Percentiles rank a stretch among this genome's conserved stretches.
Conservation (phyloP, 2,888 invertebrate species). For the Stomorhina lunata region DNA sequence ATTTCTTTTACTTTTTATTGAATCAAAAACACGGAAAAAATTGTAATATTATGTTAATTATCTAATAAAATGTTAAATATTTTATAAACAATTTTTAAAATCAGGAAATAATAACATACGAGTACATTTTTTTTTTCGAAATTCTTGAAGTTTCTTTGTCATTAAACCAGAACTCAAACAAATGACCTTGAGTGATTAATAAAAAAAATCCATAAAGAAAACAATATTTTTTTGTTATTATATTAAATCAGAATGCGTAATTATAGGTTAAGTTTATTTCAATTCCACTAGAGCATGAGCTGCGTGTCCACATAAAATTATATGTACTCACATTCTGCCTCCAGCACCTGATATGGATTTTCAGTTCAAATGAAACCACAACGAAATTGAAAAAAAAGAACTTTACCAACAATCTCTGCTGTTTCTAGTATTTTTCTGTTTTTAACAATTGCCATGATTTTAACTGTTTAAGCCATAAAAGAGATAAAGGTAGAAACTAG, state of each 20-base stretch:
- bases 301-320: not conserved
- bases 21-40: not conserved
- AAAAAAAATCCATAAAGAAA: constrained; percentile 2
- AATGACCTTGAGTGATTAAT: constrained; percentile 42
- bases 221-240: not conserved
- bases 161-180: not conserved
- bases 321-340: not conserved
- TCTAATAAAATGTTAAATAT: constrained; percentile 15
- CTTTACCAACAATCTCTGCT: constrained; percentile 22
- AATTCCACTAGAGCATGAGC: not conserved
- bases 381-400: constrained; percentile 14
- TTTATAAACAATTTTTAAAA: not conserved
- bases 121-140: constrained; percentile 13
- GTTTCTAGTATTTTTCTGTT: not conserved
- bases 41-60: not conserved
- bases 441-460: constrained; percentile 5
- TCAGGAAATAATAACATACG: constrained; percentile 39
- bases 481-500: constrained; percentile 14
- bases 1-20: not conserved
- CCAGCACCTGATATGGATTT: not conserved
- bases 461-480: constrained; percentile 1
- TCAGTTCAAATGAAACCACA: constrained; percentile 1
- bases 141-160: not conserved
- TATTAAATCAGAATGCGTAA: constrained; percentile 42
- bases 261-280: not conserved